Percentiles rank a stretch among this genome's conserved stretches.
phyloP scores from a whole-genome alignment of 2,797 vertebrate genomes.

The Spatula versicolor region DNA sequence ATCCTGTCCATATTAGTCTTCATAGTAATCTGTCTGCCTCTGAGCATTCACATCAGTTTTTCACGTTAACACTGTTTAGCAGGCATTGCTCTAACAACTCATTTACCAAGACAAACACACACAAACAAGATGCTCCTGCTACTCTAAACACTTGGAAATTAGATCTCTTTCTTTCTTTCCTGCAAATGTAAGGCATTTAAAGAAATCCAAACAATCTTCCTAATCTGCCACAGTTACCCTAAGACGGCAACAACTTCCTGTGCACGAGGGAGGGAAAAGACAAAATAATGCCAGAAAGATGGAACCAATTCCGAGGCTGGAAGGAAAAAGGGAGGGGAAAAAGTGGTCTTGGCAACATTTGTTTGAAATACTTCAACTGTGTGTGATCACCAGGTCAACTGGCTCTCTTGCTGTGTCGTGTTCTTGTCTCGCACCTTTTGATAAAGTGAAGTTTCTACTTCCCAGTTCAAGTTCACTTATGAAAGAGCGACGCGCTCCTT shows the following conservation, averaged over 20 bases:
- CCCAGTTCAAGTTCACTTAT: neutral
- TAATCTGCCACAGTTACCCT: constrained; percentile 25
- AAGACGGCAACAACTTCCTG: constrained; percentile 38
- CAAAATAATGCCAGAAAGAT: constrained; percentile 41
- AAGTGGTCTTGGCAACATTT: constrained; percentile 32
- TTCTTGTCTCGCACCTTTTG: constrained; percentile 47
- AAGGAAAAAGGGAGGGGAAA: constrained; percentile 26
- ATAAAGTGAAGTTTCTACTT: constrained; percentile 23
- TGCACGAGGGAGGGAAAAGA: constrained; percentile 44
- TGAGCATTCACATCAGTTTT: constrained; percentile 29
- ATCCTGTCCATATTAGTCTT: neutral
- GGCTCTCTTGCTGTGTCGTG: neutral
- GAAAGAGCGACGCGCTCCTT: constrained; percentile 10
- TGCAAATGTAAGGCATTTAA: constrained; percentile 75
- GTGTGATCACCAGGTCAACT: constrained; percentile 31
- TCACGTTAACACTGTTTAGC: neutral
- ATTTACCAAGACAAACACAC: constrained; percentile 29
- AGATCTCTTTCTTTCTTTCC: neutral
- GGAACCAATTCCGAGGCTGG: constrained; percentile 3
- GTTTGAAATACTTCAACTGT: constrained; percentile 10
- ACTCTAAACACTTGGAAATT: constrained; percentile 41
- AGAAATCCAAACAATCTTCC: constrained; percentile 39
- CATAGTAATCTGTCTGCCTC: neutral
- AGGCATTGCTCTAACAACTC: constrained; percentile 9
- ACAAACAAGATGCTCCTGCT: constrained; percentile 21